Conservation (phyloP, 2,797 vertebrate species). For the Streptopelia turtur region DNA sequence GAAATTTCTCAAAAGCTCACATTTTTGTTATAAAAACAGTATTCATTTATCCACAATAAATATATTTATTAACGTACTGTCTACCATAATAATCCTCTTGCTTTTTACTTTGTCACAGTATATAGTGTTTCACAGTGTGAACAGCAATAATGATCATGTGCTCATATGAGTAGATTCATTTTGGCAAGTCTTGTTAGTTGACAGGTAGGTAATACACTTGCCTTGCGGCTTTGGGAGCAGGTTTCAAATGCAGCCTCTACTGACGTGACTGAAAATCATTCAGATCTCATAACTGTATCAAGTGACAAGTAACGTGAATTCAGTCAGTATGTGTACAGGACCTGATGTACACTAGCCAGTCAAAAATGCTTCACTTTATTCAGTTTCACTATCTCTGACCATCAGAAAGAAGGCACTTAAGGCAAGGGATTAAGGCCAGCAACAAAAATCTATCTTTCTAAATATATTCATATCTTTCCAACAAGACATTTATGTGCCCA, state of each 20-base stretch:
- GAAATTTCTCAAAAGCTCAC: constrained; percentile 57
- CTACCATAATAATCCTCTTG: constrained; percentile 58
- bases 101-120: constrained; percentile 68
- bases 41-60: constrained; percentile 69
- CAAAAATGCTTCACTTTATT: constrained; percentile 55
- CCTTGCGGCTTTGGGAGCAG: constrained; percentile 64
- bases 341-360: constrained; percentile 56
- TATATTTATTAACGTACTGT: constrained; percentile 67
- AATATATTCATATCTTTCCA: constrained; percentile 56
- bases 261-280: constrained; percentile 69
- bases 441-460: constrained; percentile 57
- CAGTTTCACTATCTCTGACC: constrained; percentile 53
- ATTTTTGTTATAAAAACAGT: constrained; percentile 53
- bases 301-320: constrained; percentile 55
- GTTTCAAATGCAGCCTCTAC: constrained; percentile 67
- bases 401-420: constrained; percentile 64
- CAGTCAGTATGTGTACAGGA: constrained; percentile 15
- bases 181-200: constrained; percentile 71
- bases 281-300: constrained; percentile 59
- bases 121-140: constrained; percentile 56
- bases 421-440: constrained; percentile 65
- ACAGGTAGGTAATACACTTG: constrained; percentile 65
- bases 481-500: constrained; percentile 65
- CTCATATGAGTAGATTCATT: constrained; percentile 68
- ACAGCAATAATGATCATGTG: constrained; percentile 62